Conservation (phyloP, 2,888 invertebrate genomes). For the Megaustenia siamemsis region DNA sequence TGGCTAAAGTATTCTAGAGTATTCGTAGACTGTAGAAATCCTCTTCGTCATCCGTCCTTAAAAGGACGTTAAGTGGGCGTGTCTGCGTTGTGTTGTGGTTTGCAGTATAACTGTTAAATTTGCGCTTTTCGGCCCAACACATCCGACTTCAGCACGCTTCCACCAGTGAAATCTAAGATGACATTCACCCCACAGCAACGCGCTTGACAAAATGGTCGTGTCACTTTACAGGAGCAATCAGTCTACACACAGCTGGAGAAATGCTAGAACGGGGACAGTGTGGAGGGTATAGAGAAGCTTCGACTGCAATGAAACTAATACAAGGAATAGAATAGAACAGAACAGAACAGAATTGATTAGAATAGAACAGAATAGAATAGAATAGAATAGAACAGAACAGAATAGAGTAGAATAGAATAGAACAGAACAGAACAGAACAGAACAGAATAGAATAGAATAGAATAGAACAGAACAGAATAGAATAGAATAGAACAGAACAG, state of each 20-base stretch:
- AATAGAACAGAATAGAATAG: background rate
- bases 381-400: background rate
- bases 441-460: background rate
- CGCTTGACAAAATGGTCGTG: background rate
- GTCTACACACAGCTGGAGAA: background rate
- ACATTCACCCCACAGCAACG: background rate
- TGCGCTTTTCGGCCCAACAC: no score
- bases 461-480: background rate
- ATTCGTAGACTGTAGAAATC: no score
- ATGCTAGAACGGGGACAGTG: background rate
- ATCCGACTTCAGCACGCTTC: no score
- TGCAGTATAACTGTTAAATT: no score
- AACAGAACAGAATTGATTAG: background rate
- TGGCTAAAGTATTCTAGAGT: background rate
- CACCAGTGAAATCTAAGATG: background rate
- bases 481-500: background rate
- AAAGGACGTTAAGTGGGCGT: no score
- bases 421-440: background rate
- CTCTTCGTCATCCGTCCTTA: no score
- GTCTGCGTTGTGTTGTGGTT: no score
- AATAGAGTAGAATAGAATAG: background rate
- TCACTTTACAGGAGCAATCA: background rate
- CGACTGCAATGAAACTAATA: no score
- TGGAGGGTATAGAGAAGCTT: background rate
- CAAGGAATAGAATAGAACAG: no score